Base-by-base conservation (phyloP, 2,113 vertebrate genomes). In the Aspiorhynchus laticeps region DNA sequence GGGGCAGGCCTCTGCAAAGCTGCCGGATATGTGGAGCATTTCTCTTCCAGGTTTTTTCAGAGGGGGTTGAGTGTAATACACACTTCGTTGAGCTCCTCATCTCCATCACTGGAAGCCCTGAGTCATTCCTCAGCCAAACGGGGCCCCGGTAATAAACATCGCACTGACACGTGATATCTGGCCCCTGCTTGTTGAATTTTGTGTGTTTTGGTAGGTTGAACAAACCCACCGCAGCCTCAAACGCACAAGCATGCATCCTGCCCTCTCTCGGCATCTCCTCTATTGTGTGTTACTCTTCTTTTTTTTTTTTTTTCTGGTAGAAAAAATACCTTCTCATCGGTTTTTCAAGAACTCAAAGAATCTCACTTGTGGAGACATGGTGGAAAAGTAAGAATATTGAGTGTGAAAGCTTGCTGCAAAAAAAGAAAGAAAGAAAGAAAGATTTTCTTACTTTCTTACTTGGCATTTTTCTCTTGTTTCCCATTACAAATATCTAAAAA, bases 181-280 rank as follows among this genome's bases (percentile, higher is more conserved):
- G 92, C 91, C 89, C 93, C 91, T 88, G 88, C 90, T 88, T 94
- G 93, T 93, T 94, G 93, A 94, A 95, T 94, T 93, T 93, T 88
- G 91, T 93, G 93, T 93, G 91, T 93, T 89, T 89, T 82, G 90
- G 89, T 92, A 89, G 90, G 93, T 93, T 91, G 92, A 91, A 92
- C 86, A 92, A 91, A 93, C 91, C 88, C 90, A 43, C 90, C 92
- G 92, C 90, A 91, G 87, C 91, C 89, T 83, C 87, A 90, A 90
- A 91, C 89, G 88, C 85, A 86, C 88, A 87, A 90, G 88, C 85
- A 90, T 89, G 88, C 91, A 83, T 71, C 80, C 76, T 87, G 83
- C 33, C n/a, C 53, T 79, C 31, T 59, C 46, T 21, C 36, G 6
- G 6, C 31, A 46, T 84, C 38, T 81, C 90, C 83, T 88, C 92